A percentile compares a stretch with the other conserved stretches of the same genome.
phyloP scores from a whole-genome alignment of 2,888 invertebrate species.

The Zelleria hepariella region DNA sequence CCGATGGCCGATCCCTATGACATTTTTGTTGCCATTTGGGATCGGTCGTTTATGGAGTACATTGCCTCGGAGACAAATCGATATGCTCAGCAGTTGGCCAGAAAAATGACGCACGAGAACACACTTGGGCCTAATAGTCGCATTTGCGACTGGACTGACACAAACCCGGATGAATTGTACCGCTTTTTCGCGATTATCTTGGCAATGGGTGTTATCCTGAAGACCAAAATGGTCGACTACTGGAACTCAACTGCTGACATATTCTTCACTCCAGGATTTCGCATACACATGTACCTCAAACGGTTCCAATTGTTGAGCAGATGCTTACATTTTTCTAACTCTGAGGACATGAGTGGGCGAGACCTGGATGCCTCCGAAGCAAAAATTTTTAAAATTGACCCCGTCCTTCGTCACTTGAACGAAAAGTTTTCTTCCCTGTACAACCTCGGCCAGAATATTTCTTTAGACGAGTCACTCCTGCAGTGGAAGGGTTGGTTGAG shows the following conservation, averaged over 20 bases:
- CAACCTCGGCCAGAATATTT: not conserved
- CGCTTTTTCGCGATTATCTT: not conserved
- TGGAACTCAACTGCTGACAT: not conserved
- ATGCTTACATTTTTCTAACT: slow-evolving; percentile 5
- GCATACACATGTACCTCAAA: not conserved
- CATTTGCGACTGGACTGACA: not conserved
- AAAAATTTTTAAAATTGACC: not conserved
- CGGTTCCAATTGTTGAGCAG: not conserved
- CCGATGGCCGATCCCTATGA: slow-evolving; percentile 16
- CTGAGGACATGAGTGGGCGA: not conserved
- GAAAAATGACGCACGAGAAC: not conserved
- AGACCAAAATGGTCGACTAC: not conserved
- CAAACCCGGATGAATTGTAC: not conserved
- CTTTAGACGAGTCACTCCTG: slow-evolving; percentile 1
- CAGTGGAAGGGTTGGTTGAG: slow-evolving; percentile 2
- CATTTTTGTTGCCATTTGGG: slow-evolving; percentile 14
- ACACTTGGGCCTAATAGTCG: not conserved
- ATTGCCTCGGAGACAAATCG: slow-evolving; percentile 19
- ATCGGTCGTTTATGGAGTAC: slow-evolving; percentile 20
- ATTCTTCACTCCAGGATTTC: not conserved
- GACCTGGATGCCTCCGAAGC: not conserved
- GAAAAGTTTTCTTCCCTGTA: not conserved
- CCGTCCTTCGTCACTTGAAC: not conserved
- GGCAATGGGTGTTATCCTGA: not conserved
- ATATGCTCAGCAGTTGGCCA: slow-evolving; percentile 21